Conservation (phyloP, 2,888 invertebrate species). For the Drosophila yooni region DNA sequence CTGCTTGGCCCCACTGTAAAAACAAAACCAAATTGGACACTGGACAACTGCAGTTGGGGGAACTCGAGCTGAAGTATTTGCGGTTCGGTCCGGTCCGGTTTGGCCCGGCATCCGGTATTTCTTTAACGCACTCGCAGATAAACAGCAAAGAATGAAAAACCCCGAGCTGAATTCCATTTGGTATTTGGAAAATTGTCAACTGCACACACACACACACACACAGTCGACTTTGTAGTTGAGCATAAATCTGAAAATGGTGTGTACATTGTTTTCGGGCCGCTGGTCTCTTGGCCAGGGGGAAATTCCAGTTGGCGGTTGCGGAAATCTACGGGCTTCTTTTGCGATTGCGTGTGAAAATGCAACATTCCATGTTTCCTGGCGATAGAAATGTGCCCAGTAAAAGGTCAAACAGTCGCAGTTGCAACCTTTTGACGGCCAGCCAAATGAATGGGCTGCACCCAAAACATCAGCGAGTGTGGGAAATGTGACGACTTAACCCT, state of each 20-base stretch:
- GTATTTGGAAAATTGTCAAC: slow-evolving; percentile 43
- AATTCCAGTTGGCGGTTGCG: slow-evolving; percentile 41
- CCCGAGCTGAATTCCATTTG: slow-evolving; percentile 41
- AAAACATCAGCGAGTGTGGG: slow-evolving; percentile 46
- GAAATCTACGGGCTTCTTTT: slow-evolving; percentile 30
- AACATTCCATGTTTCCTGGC: slow-evolving; percentile 45
- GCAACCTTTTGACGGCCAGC: slow-evolving; percentile 42
- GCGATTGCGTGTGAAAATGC: slow-evolving; percentile 76
- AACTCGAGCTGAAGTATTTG: background rate
- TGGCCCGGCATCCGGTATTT: slow-evolving; percentile 27
- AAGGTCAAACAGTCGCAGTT: slow-evolving; percentile 35
- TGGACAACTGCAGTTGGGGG: slow-evolving; percentile 29
- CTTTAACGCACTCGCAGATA: slow-evolving; percentile 31
- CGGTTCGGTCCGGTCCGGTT: background rate
- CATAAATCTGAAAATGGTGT: slow-evolving; percentile 27
- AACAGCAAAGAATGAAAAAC: slow-evolving; percentile 21
- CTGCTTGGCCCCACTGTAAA: background rate
- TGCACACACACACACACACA: slow-evolving; percentile 1
- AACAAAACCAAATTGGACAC: slow-evolving; percentile 33
- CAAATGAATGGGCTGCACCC: slow-evolving; percentile 43
- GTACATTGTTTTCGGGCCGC: slow-evolving; percentile 16
- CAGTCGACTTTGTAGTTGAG: slow-evolving; percentile 15
- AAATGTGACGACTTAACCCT: slow-evolving; percentile 43
- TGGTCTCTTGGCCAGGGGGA: slow-evolving; percentile 20
- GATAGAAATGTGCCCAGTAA: slow-evolving; percentile 42